Evolutionary conservation across 2,888 invertebrate species (phyloP).

Genomic region (Stomorhina lunata): DNA sequence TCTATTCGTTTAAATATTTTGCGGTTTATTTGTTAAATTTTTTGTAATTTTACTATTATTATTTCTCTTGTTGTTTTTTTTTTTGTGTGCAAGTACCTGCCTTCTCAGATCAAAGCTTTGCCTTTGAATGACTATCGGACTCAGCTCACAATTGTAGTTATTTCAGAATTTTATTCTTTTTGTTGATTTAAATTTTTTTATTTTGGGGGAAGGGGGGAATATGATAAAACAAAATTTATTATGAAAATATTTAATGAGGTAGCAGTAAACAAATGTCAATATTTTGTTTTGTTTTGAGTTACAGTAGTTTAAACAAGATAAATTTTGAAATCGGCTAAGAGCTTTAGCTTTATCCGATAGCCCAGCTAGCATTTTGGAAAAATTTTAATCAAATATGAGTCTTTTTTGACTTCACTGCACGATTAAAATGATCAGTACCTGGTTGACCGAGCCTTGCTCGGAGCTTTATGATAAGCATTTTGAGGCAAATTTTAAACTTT

Average conservation of each 20-base stretch:
- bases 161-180: conserved; percentile 20
- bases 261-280: background rate
- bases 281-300: background rate
- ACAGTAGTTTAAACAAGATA: background rate
- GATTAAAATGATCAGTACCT: too few species aligned
- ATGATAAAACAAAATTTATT: too few species aligned
- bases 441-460: too few species aligned
- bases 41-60: background rate
- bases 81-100: background rate
- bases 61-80: background rate
- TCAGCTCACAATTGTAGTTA: background rate
- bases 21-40: background rate
- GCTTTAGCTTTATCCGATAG: too few species aligned
- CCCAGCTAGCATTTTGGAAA: too few species aligned
- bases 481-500: too few species aligned
- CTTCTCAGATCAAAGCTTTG: conserved; percentile 8
- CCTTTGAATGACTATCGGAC: background rate
- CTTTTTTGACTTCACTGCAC: too few species aligned
- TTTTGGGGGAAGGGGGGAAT: too few species aligned
- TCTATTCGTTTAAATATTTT: background rate
- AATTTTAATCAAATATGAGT: too few species aligned
- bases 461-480: too few species aligned
- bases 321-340: too few species aligned
- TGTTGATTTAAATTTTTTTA: background rate
- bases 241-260: background rate